Percentiles rank a stretch among this genome's conserved stretches.
These are phyloP conservation scores for Dyspetes luteomarginatus DNA, from an alignment of 2,888 invertebrate species.

Conservation along the genomic window DNA sequence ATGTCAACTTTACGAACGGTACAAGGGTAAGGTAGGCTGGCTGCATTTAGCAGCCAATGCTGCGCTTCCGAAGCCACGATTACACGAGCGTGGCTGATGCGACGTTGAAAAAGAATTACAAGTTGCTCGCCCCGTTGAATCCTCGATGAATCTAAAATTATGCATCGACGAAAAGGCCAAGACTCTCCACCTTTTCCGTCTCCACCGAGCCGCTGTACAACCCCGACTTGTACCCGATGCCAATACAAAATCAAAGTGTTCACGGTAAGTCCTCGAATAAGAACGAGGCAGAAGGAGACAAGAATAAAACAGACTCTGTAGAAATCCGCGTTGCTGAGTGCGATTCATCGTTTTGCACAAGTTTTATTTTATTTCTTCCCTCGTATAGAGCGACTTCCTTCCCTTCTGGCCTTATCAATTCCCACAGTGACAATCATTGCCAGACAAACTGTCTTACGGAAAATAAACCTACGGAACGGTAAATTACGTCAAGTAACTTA, in stretches of 20 bases:
- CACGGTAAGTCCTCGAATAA: constrained; percentile 6
- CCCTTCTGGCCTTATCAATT: too few species aligned
- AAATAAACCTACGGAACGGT: too few species aligned
- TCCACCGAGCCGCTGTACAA: neutral
- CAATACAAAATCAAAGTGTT: constrained; percentile 47
- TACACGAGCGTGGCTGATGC: constrained; percentile 22
- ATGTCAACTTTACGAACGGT: neutral
- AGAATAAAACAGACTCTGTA: neutral
- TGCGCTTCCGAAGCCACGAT: neutral
- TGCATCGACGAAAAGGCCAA: constrained; percentile 71
- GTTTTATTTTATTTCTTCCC: too few species aligned
- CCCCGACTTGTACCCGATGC: constrained; percentile 5
- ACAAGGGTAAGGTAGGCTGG: constrained; percentile 52
- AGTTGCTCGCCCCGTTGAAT: constrained; percentile 80
- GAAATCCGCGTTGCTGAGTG: too few species aligned
- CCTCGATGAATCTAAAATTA: constrained; percentile 82
- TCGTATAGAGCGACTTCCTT: too few species aligned
- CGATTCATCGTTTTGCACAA: too few species aligned
- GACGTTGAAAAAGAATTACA: constrained; percentile 81
- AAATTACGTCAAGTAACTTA: too few species aligned
- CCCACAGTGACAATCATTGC: too few species aligned
- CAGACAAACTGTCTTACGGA: too few species aligned
- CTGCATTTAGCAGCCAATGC: constrained; percentile 16
- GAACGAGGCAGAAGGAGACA: neutral
- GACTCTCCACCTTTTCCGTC: neutral